Base-by-base conservation (phyloP, 2,888 invertebrate genomes). In the Odontothrips loti region DNA sequence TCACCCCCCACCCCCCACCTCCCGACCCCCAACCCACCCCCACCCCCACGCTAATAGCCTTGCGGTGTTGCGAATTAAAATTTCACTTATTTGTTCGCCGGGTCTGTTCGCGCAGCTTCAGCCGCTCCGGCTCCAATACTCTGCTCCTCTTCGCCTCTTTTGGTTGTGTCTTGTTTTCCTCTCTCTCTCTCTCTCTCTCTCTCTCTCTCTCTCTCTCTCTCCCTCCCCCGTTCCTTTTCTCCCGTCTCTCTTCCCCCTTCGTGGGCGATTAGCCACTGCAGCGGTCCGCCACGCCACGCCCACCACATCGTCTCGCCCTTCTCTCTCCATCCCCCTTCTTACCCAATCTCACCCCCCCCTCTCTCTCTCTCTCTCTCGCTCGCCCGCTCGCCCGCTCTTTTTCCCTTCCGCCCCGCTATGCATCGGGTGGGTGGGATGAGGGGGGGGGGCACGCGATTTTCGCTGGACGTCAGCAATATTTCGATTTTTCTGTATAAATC, bases 291-390 rank as follows among this genome's bases (percentile, higher is more conserved):
- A 12, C 51, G 51, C 51, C 51, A n/a, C n/a, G n/a, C 34, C 34
- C 34, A 43, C 34, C 2, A 2, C 34, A 43, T 58, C 58, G 58
- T n/a, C 68, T 75, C 68, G 23, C 27, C 27, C 23, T 27, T 75
- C 23, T 75, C 23, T 27, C 68, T 75, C 27, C 81, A 48, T 15
- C 15, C 63, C 79, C 20, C 78, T n/a, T 11, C 48, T n/a, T 27
- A 20, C n/a, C 79, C 47, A 34, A 27, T 79, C 63, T 81, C 81
- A 2, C 80, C 81, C 51, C 81, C 48, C 2, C 8, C 58, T 81
- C 80, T 80, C 81, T 81, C 80, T 81, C 79, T 81, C 79, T 81
- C 27, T 68, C 68, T 75, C 68, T 27, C 68, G 1, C 23, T 12
- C 23, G 0, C 27, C 27, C 10, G 6, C 68, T 75, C 68, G 6